These are phyloP conservation scores for Vesta saturnalis DNA, from an alignment of 2,888 invertebrate species.

Conservation along the genomic window DNA sequence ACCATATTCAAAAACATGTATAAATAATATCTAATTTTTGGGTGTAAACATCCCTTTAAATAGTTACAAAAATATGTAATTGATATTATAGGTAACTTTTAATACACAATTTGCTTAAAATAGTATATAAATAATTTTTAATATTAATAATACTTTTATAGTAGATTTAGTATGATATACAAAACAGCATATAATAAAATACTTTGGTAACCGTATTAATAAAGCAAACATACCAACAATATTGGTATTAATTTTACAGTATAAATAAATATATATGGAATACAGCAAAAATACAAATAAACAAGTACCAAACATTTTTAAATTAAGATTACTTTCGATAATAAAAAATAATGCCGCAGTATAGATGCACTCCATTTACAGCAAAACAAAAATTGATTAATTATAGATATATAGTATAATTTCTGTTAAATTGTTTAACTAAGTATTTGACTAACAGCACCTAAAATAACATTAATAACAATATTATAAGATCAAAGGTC, in stretches of 20 bases:
- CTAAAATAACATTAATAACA: background rate
- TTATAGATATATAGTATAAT: background rate
- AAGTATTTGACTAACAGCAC: constrained; percentile 1
- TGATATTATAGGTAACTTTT: constrained; percentile 6
- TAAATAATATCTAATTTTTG: background rate
- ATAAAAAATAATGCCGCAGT: background rate
- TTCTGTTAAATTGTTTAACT: background rate
- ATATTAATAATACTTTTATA: background rate
- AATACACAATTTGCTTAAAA: background rate
- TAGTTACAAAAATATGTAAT: constrained; percentile 1
- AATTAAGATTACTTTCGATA: background rate
- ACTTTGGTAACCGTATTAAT: constrained; percentile 8
- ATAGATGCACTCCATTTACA: background rate
- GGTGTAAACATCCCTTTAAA: constrained; percentile 7
- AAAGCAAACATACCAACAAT: constrained; percentile 9
- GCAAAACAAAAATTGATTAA: background rate
- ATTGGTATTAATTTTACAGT: background rate
- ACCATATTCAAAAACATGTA: background rate
- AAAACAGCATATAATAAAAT: constrained; percentile 2
- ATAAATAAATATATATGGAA: background rate
- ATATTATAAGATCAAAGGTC: constrained; percentile 25
- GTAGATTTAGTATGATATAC: background rate
- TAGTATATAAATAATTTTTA: background rate
- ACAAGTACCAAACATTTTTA: no score
- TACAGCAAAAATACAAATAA: no score